Base-by-base conservation (phyloP, 2,113 vertebrate species). In the Bos taurus region DNA sequence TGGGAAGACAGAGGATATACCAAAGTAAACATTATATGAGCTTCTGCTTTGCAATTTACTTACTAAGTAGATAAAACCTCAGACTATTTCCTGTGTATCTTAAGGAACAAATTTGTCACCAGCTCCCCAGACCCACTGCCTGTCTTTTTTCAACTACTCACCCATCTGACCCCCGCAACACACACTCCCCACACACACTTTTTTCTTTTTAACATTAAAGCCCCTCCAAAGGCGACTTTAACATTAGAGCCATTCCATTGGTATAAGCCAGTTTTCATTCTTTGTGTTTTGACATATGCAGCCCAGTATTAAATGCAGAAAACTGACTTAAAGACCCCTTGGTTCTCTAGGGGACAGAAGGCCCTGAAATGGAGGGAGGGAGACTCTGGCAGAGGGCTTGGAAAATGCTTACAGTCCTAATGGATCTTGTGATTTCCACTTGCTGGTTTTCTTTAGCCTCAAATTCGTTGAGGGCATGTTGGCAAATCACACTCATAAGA, bases 11-110 rank as follows among this genome's bases (percentile, higher is more conserved):
- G 64, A 96, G 97, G 96, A 96, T 97, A 54, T 96, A 94, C 85
- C 88, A 95, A 86, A 97, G 97, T 98, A 97, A 97, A 98, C 93
- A 98, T 89, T 97, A 90, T 64, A 67, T 60, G 91, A 98, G 87
- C 64, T 90, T 97, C 94, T 95, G 91, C 96, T 88, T 94, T 84
- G 93, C 88, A 89, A 59, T 97, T 96, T 95, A 93, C 96, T 98
- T 96, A 93, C 94, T 88, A 94, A 97, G 92, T 64, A 97, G 97
- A 89, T 93, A 97, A 91, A 97, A 96, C 87, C 57, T 97, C 94
- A 64, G 36, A 97, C 91, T 93, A 95, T 98, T 97, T 97, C 96
- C 97, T 98, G 97, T 97, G 11, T 98, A 93, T 97, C 59, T 92
- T 97, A 93, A 95, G 94, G 88, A 56, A 90, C 91, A 84, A 93